phyloP scores from a whole-genome alignment of 2,797 vertebrate species.

The Pangasius macronema region DNA sequence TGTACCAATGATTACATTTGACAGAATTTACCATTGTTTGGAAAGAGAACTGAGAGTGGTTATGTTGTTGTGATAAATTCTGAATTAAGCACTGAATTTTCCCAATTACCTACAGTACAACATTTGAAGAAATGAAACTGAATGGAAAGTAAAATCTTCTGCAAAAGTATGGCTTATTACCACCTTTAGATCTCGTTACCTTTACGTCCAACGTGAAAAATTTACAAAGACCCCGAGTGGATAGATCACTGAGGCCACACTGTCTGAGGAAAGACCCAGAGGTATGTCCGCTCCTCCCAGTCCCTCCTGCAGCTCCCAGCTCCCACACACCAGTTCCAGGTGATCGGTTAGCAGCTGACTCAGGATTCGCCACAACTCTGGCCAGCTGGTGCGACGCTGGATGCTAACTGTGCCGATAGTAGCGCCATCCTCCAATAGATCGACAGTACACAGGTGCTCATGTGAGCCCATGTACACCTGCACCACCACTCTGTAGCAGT shows the following conservation, averaged over 20 bases:
- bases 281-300: constrained; percentile 69
- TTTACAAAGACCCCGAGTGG: no score
- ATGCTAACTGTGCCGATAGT: constrained; percentile 81
- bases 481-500: constrained; percentile 83
- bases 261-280: constrained; percentile 79
- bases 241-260: constrained; percentile 81
- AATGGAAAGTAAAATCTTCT: background rate
- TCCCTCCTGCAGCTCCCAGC: constrained; percentile 72
- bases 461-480: constrained; percentile 77
- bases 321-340: constrained; percentile 83
- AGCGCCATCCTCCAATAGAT: constrained; percentile 77
- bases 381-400: constrained; percentile 81
- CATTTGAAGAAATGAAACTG: background rate
- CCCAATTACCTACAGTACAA: background rate
- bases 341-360: constrained; percentile 79
- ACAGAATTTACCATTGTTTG: no score
- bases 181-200: no score
- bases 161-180: no score
- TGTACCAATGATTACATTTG: background rate
- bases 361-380: constrained; percentile 82
- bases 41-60: background rate
- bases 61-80: background rate
- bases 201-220: no score
- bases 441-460: constrained; percentile 71
- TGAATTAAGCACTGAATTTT: background rate